Evolutionary conservation across 2,888 invertebrate genomes (phyloP).

Genomic region (Adineta ricciae): DNA sequence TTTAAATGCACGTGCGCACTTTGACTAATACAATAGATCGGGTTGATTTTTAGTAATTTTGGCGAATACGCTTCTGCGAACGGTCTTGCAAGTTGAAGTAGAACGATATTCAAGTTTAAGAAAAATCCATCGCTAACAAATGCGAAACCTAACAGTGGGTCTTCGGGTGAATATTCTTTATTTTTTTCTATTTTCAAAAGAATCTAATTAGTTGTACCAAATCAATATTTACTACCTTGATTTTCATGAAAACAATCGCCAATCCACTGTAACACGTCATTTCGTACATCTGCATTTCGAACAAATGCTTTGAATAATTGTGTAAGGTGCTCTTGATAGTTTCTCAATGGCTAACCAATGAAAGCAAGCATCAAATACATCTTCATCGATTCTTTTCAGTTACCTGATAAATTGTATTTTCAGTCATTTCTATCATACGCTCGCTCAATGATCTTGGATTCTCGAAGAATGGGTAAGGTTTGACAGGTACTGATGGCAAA

Average conservation of each 20-base stretch:
- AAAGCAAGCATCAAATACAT: no score
- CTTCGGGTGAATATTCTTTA: neutral
- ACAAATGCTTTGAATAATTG: neutral
- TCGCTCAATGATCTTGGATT: constrained; percentile 23
- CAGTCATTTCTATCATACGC: constrained; percentile 15
- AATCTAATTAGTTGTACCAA: neutral
- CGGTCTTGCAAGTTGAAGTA: constrained; percentile 71
- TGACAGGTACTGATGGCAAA: neutral
- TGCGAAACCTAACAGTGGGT: neutral
- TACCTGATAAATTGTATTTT: constrained; percentile 20
- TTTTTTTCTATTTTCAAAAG: neutral
- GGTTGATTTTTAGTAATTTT: constrained; percentile 73
- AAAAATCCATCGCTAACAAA: constrained; percentile 71
- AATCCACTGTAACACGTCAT: constrained; percentile 22
- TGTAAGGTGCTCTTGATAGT: neutral
- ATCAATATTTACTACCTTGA: neutral
- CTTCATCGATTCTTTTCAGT: neutral
- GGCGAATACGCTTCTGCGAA: constrained; percentile 56
- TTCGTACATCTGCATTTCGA: neutral
- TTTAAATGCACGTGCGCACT: constrained; percentile 34
- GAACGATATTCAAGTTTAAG: constrained; percentile 65
- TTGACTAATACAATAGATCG: constrained; percentile 52
- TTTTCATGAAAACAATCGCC: constrained; percentile 21
- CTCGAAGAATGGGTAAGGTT: constrained; percentile 24
- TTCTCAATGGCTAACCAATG: neutral